These are phyloP conservation scores for Torymus texanus DNA, from an alignment of 2,888 invertebrate species.

Conservation along the genomic window DNA sequence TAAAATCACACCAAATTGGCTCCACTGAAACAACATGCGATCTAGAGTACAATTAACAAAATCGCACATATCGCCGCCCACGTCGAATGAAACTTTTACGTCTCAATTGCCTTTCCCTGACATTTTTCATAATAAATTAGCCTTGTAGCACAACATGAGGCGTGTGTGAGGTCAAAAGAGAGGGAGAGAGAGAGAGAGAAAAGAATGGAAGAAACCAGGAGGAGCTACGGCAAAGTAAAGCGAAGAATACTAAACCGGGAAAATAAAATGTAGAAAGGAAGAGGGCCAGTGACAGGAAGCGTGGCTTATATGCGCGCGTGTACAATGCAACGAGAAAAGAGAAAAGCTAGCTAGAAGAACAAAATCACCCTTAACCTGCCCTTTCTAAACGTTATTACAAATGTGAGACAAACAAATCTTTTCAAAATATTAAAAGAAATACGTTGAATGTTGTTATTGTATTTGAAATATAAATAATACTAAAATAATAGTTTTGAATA, in stretches of 20 bases:
- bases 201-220: too few species aligned
- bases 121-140: slow-evolving; percentile 26
- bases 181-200: neutral
- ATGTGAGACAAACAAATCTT: too few species aligned
- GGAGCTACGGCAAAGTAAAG: slow-evolving; percentile 2
- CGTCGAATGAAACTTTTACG: neutral
- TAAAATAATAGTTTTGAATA: too few species aligned
- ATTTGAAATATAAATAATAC: too few species aligned
- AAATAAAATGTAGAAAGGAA: slow-evolving; percentile 23
- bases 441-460: too few species aligned
- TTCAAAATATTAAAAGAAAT: too few species aligned
- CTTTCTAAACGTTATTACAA: too few species aligned
- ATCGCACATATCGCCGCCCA: neutral
- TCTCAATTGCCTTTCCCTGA: neutral
- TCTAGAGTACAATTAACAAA: too few species aligned
- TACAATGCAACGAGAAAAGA: neutral
- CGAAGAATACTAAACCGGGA: slow-evolving; percentile 22
- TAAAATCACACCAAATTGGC: too few species aligned
- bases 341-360: neutral
- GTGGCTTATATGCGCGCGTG: neutral
- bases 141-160: too few species aligned
- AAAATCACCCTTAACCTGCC: slow-evolving; percentile 33
- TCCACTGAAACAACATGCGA: too few species aligned
- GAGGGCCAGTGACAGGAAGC: slow-evolving; percentile 24
- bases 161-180: neutral